These are phyloP conservation scores for Mixornis gularis DNA, from an alignment of 2,113 vertebrate species.

Conservation along the genomic window DNA sequence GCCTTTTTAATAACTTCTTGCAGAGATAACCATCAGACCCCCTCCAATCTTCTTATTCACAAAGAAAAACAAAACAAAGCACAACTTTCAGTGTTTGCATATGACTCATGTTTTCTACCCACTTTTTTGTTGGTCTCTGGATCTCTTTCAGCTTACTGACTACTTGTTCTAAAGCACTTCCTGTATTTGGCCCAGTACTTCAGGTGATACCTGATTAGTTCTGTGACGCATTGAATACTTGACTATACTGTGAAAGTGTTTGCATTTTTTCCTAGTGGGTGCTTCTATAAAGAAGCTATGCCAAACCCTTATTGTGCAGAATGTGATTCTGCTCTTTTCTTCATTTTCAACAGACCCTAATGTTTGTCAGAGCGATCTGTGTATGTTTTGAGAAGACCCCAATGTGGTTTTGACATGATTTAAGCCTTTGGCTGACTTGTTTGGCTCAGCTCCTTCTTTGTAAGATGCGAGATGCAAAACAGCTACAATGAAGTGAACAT, in stretches of 20 bases:
- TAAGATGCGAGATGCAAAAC: background rate
- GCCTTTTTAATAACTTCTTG: background rate
- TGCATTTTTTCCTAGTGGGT: background rate
- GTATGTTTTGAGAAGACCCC: background rate
- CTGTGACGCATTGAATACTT: background rate
- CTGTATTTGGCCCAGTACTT: background rate
- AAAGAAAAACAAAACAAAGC: background rate
- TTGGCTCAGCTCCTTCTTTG: background rate
- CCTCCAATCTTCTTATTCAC: background rate
- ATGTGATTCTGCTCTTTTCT: background rate
- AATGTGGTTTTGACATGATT: background rate
- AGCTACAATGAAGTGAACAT: rapidly evolving
- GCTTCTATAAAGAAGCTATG: background rate
- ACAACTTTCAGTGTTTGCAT: background rate
- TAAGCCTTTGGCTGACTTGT: background rate
- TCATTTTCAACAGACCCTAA: background rate
- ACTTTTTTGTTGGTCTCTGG: background rate
- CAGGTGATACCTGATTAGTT: background rate
- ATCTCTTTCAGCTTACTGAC: background rate
- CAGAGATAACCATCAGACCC: background rate
- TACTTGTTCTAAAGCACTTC: background rate
- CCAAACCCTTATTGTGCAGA: background rate
- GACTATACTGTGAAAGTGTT: background rate
- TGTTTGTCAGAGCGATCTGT: background rate
- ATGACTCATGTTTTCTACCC: background rate